phyloP scores from a whole-genome alignment of 1,140 invertebrate genomes.

The Philaenus spumarius region DNA sequence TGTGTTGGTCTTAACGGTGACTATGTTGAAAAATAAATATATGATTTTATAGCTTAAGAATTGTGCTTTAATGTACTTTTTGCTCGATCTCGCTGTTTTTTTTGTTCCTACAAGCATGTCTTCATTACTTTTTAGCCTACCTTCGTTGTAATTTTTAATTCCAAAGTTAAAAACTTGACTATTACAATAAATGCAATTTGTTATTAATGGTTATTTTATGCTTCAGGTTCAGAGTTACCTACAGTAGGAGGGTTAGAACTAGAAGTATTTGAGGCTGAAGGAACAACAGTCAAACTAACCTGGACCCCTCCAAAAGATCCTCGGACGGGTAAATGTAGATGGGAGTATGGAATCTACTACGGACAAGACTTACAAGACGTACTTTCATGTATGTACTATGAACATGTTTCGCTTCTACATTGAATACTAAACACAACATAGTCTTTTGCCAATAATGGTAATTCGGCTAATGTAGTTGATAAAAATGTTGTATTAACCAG shows the following conservation, averaged over 20 bases:
- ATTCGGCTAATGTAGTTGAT: no score
- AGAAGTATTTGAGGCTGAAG: slow-evolving; percentile 46
- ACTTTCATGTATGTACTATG: neutral
- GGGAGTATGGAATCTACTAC: slow-evolving; percentile 60
- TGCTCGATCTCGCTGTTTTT: no score
- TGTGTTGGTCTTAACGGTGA: no score
- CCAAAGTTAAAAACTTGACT: neutral
- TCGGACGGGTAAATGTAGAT: slow-evolving; percentile 45
- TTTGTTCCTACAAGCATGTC: no score
- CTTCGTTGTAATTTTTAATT: neutral
- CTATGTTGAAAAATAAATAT: no score
- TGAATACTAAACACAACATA: no score
- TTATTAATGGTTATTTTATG: slow-evolving; percentile 5
- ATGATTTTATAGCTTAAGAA: no score
- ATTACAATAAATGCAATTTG: slow-evolving; percentile 1
- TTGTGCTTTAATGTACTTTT: no score
- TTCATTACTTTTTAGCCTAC: neutral
- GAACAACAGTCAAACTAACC: slow-evolving; percentile 53
- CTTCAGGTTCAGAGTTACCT: slow-evolving; percentile 32
- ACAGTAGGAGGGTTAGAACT: slow-evolving; percentile 42
- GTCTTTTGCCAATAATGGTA: no score
- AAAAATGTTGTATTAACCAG: no score
- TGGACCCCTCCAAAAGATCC: slow-evolving; percentile 54
- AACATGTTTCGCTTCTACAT: no score
- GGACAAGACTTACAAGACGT: slow-evolving; percentile 26